Base-by-base conservation (phyloP, 2,113 vertebrate genomes). In the Struthio camelus region DNA sequence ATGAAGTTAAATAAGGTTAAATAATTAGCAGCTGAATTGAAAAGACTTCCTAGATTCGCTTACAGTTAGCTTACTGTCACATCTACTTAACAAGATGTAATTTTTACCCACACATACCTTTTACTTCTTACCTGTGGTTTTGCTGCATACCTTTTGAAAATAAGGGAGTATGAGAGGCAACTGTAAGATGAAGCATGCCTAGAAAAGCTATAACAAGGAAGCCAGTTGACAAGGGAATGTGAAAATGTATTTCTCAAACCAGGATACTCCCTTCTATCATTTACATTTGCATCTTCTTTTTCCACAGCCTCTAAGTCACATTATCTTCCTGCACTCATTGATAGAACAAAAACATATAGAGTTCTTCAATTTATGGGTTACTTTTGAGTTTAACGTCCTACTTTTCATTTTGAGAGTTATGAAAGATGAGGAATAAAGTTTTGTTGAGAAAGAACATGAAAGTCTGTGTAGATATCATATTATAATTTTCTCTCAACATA, bases 1-100 rank as follows among this genome's bases (percentile, higher is more conserved):
- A 48, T 91, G 32, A 84, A 79, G 70, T 67, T 87, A 75, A 25
- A 81, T 76, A 48, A 51, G 56, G 24, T 28, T 85, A 91, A 92
- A 85, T 92, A 94, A 90, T 94, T 88, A 93, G 13, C 36, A 78
- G 15, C 13, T 59, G 28, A 85, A 87, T 95, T 87, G 69, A 66
- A 93, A 87, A 81, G 30, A 56, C 17, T 88, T 32, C 36, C 18
- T 71, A 17, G 83, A 78, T 46, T 76, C 58, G 62, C 34, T 84
- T 61, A 71, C 30, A 75, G 86, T 86, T 93, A 84, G 75, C 28
- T 95, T 67, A 34, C 78, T 86, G 73, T 85, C 69, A 91, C 38
- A 82, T 72, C 16, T 81, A 8, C 24, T 94, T 91, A 85, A 92
- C 48, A 89, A 89, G 80, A 89, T 50, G 17, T 42, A 64, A 64